Base-by-base conservation (phyloP, 2,113 vertebrate genomes). In the Platichthys stellatus region DNA sequence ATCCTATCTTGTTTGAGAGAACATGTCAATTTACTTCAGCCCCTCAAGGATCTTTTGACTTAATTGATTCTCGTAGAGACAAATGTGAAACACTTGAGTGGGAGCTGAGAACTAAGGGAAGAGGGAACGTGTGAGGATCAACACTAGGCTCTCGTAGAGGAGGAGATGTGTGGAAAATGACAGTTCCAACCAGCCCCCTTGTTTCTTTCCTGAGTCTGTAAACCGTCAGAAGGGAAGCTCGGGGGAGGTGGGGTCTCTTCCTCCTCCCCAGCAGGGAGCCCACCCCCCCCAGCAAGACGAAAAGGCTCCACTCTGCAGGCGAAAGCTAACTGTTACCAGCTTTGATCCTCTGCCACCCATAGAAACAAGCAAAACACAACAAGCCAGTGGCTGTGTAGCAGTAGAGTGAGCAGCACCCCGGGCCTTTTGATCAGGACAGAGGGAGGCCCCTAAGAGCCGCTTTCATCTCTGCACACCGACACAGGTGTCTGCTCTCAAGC, bases 271-370 rank as follows among this genome's bases (percentile, higher is more conserved):
- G 93, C 91, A 91, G 93, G 93, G 85, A 90, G 59, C 69, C 89
- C 83, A 62, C 83, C 92, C 91, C 70, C 89, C 69, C 83, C 84
- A 84, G 84, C 88, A 83, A 93, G 90, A 93, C 88, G 84, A 88
- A 92, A 91, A 92, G 92, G 77, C 85, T 91, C 26, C 13, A 69
- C 93, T 93, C 93, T 74, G 73, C 93, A 94, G 94, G 94, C 76
- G 82, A 95, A 95, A 94, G 93, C 94, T 94, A 94, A 95, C 94
- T 92, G 91, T 92, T 88, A 92, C 84, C 87, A 82, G 90, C 94
- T 95, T 95, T 95, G 94, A 95, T 95, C 94, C 93, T 92, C 86
- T 67, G 81, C 78, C 90, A 82, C 77, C 81, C 86, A 80, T 84
- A 92, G 91, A 92, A 91, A 91, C 70, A 85, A 84, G 78, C 80